Base-by-base conservation (phyloP, 2,888 invertebrate genomes). In the Silvanus unidentatus region DNA sequence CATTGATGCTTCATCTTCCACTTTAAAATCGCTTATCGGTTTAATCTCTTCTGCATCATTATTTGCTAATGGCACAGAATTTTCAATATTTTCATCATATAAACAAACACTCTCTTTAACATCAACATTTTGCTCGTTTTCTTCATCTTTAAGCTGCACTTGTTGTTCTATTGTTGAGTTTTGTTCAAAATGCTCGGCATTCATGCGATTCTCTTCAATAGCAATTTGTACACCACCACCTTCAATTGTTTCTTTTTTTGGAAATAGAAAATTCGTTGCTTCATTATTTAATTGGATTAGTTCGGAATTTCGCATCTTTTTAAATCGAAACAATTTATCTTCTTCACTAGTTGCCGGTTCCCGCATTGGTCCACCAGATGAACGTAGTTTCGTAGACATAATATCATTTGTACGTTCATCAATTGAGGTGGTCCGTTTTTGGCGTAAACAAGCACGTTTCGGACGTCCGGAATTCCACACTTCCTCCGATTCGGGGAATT, bases 251-350 rank as follows among this genome's bases (percentile, higher is more conserved):
- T 82, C 80, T 32, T 80, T 76, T 55, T 79, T 82, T 0, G 88
- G 85, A 63, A 91, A 91, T 80, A 91, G 83, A 64, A 91, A 91
- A 57, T 86, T 89, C 59, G 89, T 89, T 0, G 91, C 91, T 66
- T 91, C 90, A 57, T 88, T 87, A 60, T 88, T 89, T 39, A 91
- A 69, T 40, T 84, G 78, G 0, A 83, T 81, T 40, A 90, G 63
- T 66, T 89, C 88, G 0, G 87, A 83, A 40, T 80, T 79, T 2
- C 88, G 75, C 12, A 88, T 80, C 51, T 86, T 84, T 42, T 82
- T 80, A 58, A 88, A 86, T 60, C 87, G 84, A 1, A 88, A 86
- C 14, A 86, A 64, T 2, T 60, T 39, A 16, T 54, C 61, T 46
- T 63, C 61, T 8, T 58, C 71, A 64, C 45, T 71, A 16, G 52